Base-by-base conservation (phyloP, 2,113 vertebrate genomes). In the Sisor rabdophorus region DNA sequence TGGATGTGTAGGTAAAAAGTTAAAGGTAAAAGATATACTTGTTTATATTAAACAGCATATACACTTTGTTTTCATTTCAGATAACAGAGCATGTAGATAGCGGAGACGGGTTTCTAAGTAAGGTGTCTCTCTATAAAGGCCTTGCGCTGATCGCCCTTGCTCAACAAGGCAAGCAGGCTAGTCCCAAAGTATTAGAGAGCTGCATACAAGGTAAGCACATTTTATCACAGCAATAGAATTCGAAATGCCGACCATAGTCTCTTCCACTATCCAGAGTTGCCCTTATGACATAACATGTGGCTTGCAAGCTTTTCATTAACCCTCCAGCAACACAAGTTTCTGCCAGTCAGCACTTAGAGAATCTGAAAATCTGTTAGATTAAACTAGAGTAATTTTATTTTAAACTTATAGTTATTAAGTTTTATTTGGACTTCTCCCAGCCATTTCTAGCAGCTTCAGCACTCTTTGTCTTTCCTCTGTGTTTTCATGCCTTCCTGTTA, bases 141-240 rank as follows among this genome's bases (percentile, higher is more conserved):
- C 84, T 92, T 0, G 90, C 90, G 24, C 73, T 93, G 70, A 92
- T 93, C 54, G 91, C 91, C 1, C 75, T 92, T 1, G 92, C 91
- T 72, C 91, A 93, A 65, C 89, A 93, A 83, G 91, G 91, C n/a
- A 92, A 92, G 83, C 89, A 91, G 20, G 91, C 90, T 0, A 91
- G 90, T 50, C 86, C 86, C 55, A 91, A 92, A 83, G 89, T 91
- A 17, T 50, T 91, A 80, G 90, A 92, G 72, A 92, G 88, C 80
- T 89, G 82, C 86, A 90, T 90, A 82, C 90, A 90, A 87, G 91
- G 92, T 93, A 80, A 59, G 82, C n/a, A 32, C 6, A 40, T 36
- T 17, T 32, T 2, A 65, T 65, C 24, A 67, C 71, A 20, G 28
- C 64, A 73, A 52, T 74, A 67, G 86, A 79, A 58, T 28, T 79